Conservation (phyloP, 2,113 vertebrate genomes). For the Bufo bufo region DNA sequence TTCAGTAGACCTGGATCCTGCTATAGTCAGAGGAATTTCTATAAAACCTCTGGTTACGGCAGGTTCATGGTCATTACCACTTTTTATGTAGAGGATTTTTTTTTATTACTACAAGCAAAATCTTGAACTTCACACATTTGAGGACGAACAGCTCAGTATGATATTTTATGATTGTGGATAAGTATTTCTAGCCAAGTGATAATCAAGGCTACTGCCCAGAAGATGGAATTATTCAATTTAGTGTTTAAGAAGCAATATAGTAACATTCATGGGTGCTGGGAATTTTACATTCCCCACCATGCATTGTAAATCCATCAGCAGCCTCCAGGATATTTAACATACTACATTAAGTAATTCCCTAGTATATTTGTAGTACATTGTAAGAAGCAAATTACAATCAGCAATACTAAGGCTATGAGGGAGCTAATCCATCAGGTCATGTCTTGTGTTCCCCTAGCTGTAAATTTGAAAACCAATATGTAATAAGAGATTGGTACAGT, state of each 20-base stretch:
- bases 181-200: neutral
- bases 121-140: neutral
- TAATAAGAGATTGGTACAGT: neutral
- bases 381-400: neutral
- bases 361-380: too few relatives aligned
- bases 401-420: neutral
- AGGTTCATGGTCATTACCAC: neutral
- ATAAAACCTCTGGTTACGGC: neutral
- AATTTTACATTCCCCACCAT: neutral
- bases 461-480: neutral
- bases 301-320: neutral
- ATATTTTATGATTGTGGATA: neutral
- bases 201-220: neutral
- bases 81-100: neutral
- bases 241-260: neutral
- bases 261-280: neutral
- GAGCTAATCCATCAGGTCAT: neutral
- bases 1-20: neutral
- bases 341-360: neutral
- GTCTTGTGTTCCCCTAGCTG: neutral
- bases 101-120: neutral
- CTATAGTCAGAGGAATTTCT: neutral
- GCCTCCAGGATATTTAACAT: neutral
- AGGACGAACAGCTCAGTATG: neutral
- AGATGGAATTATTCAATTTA: neutral